Percentiles rank a stretch among this genome's conserved stretches.
Evolutionary conservation across 2,797 vertebrate species (phyloP).

Genomic region (Austrolebias charrua): DNA sequence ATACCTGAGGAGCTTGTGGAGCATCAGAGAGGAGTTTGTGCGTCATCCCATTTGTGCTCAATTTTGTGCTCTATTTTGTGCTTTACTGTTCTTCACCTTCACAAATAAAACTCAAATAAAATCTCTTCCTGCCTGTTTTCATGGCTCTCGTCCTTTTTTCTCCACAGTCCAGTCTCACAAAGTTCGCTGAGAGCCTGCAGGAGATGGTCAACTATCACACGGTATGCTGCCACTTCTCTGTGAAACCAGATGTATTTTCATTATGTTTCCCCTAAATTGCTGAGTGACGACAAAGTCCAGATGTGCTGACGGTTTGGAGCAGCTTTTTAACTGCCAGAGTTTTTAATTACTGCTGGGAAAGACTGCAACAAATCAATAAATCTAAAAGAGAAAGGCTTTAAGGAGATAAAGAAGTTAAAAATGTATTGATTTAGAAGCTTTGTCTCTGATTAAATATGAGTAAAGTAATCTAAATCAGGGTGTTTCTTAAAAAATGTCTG

Average conservation of each 20-base stretch:
- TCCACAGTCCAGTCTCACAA: constrained; percentile 88
- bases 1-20: constrained; percentile 10
- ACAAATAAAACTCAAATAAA: not conserved
- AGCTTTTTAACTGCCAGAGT: constrained; percentile 22
- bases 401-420: constrained; percentile 6
- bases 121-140: constrained; percentile 5
- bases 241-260: constrained; percentile 46
- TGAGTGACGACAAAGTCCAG: constrained; percentile 42
- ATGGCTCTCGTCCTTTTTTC: constrained; percentile 26
- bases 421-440: not conserved
- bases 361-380: constrained; percentile 20
- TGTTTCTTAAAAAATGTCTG: constrained; percentile 4
- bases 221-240: constrained; percentile 76
- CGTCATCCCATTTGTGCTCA: constrained; percentile 5
- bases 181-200: constrained; percentile 95
- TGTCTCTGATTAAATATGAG: constrained; percentile 1
- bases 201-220: constrained; percentile 99
- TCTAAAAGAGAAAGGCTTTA: not conserved
- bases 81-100: constrained; percentile 1
- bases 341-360: constrained; percentile 39
- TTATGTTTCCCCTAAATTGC: constrained; percentile 3
- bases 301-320: constrained; percentile 11
- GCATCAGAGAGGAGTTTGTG: not conserved
- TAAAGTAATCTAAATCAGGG: constrained; percentile 8
- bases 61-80: not conserved